Base-by-base conservation (phyloP, 2,888 invertebrate genomes). In the Ariolimax columbianus region DNA sequence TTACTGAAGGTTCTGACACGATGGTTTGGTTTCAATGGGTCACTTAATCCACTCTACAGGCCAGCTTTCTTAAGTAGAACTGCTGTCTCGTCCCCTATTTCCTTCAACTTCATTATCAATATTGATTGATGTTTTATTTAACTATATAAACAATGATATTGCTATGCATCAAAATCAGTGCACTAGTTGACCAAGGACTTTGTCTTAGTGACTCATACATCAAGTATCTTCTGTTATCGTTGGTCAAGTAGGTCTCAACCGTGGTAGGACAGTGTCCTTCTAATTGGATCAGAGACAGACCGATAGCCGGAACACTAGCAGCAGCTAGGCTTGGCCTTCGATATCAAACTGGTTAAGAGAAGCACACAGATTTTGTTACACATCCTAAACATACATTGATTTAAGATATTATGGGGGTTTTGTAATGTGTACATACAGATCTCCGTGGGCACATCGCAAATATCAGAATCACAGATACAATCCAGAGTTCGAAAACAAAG, bases 401-500 rank as follows among this genome's bases (percentile, higher is more conserved):
- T 72, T 40, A 9, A 70, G 1, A 26, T 72, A 26, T 0, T 7
- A 40, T 9, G 68, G 6, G n/a, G 23, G 26, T 3, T 3, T 72
- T 72, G 19, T 72, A 40, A 72, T 72, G 19, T 72, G 26, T 72
- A 23, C 66, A 66, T 17, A 40, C n/a, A 7, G 23, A 72, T 72
- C 72, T 72, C 4, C 6, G 9, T 38, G 40, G 40, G 40, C 40
- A n/a, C 40, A 47, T 26, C 7, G 40, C 26, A 17, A 51, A 77
- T 55, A 36, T 11, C 26, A 77, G 23, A 55, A 55, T 26, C n/a
- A 40, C 59, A 68, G 2, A 47, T 33, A 33, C 66, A 43, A 68
- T 11, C 43, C 63, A 0, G 30, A 14, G 63, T 82, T 82, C 82
- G 82, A 82, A 82, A 82, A 82, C 82, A 82, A 82, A 72, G 73